Conservation (phyloP, 2,113 vertebrate genomes). For the Phyllostomus discolor region DNA sequence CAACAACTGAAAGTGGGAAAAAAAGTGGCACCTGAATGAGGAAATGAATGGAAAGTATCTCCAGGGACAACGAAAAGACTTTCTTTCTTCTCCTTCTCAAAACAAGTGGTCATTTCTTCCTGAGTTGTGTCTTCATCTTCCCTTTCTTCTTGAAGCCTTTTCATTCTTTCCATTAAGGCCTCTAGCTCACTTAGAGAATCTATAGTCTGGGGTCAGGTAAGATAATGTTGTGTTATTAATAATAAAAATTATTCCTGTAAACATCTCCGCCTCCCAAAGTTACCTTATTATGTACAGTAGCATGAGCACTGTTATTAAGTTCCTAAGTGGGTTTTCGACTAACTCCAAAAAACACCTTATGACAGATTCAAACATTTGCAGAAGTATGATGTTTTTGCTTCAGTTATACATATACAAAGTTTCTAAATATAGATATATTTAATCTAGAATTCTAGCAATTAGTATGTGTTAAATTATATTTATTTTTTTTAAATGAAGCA, state of each 20-base stretch:
- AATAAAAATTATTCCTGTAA: background rate
- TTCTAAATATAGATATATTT: background rate
- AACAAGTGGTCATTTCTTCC: slow-evolving; percentile 88
- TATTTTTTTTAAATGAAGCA: background rate
- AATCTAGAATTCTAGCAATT: slow-evolving; percentile 10
- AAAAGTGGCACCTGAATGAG: slow-evolving; percentile 48
- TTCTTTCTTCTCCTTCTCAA: slow-evolving; percentile 89
- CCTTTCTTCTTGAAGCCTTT: slow-evolving; percentile 85
- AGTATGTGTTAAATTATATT: background rate
- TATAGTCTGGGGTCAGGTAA: slow-evolving; percentile 74
- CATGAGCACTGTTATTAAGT: background rate
- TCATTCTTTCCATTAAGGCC: slow-evolving; percentile 89
- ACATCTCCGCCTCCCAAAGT: background rate
- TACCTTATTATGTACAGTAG: background rate
- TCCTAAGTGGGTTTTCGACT: background rate
- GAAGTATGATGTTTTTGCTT: background rate
- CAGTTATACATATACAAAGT: background rate
- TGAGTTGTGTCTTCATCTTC: slow-evolving; percentile 84
- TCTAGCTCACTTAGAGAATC: slow-evolving; percentile 88
- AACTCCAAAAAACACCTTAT: background rate
- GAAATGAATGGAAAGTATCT: slow-evolving; percentile 77
- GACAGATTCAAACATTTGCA: background rate
- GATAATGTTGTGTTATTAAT: background rate
- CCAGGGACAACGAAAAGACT: slow-evolving; percentile 86
- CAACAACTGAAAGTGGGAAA: background rate